Percentiles rank a stretch among this genome's conserved stretches.
These are phyloP conservation scores for Piscicola geometra DNA, from an alignment of 2,888 invertebrate genomes.

Conservation along the genomic window DNA sequence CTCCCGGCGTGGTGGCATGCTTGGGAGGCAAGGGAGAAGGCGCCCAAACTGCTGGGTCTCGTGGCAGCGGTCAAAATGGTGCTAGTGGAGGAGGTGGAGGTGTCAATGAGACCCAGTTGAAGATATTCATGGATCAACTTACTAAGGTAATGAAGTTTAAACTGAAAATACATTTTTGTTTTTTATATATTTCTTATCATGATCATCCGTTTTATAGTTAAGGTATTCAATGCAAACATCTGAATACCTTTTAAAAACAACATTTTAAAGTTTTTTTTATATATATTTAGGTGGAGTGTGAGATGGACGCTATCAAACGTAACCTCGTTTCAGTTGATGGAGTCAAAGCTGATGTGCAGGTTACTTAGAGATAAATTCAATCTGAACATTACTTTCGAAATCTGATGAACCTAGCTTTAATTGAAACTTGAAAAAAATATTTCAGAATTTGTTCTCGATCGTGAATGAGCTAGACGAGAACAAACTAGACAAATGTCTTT, in stretches of 20 bases:
- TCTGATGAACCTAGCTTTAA: not conserved
- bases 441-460: conserved; percentile 33
- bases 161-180: not conserved
- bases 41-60: not conserved
- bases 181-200: not conserved
- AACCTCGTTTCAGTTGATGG: conserved; percentile 29
- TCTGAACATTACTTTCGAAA: too few relatives aligned
- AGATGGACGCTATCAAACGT: conserved; percentile 30
- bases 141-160: conserved; percentile 24
- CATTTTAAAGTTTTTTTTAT: not conserved
- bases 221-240: not conserved
- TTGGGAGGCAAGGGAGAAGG: conserved; percentile 22
- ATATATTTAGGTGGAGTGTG: conserved; percentile 22
- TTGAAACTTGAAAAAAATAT: too few relatives aligned
- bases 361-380: not conserved
- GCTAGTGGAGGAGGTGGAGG: not conserved
- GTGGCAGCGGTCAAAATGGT: not conserved
- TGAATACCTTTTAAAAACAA: not conserved
- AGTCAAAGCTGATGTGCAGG: conserved; percentile 33
- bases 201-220: not conserved
- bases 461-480: conserved; percentile 37
- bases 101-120: conserved; percentile 29
- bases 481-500: conserved; percentile 34
- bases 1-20: conserved; percentile 8
- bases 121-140: conserved; percentile 32